Conservation (phyloP, 2,797 vertebrate genomes). For the Phyllotis vaccarum region DNA sequence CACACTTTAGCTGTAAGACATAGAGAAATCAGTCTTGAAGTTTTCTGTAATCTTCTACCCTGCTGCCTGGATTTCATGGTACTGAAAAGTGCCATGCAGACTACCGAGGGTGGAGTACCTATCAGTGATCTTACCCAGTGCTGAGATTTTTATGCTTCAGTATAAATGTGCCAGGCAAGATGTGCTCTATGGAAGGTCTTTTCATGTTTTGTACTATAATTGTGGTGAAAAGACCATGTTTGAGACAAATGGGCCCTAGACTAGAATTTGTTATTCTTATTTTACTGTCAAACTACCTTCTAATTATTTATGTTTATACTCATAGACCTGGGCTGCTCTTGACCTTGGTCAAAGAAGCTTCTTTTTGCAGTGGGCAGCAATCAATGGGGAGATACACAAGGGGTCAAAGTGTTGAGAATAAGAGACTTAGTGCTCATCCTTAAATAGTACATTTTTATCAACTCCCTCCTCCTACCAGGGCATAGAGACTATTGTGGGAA, state of each 20-base stretch:
- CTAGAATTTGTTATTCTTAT: not conserved
- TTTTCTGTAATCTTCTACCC: not conserved
- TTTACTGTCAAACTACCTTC: not conserved
- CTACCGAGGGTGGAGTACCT: not conserved
- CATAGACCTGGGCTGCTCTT: not conserved
- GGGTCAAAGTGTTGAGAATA: not conserved
- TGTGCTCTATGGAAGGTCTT: not conserved
- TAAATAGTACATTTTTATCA: no score
- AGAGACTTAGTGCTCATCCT: no score
- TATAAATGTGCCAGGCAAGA: not conserved
- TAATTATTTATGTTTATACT: no score
- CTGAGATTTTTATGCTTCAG: not conserved
- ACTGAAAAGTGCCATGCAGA: not conserved
- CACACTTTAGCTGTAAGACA: not conserved
- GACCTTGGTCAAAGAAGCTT: not conserved
- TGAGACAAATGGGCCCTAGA: not conserved
- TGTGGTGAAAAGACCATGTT: not conserved
- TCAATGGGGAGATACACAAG: not conserved
- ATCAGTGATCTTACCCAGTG: not conserved
- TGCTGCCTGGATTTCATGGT: not conserved
- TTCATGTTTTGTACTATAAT: not conserved
- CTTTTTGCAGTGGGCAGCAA: not conserved
- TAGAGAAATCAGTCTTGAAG: not conserved
- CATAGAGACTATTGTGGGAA: no score
- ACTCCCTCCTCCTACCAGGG: no score